Percentiles rank a stretch among this genome's conserved stretches.
Evolutionary conservation across 2,888 invertebrate genomes (phyloP).

Genomic region (Dimorphilus gyrociliatus): DNA sequence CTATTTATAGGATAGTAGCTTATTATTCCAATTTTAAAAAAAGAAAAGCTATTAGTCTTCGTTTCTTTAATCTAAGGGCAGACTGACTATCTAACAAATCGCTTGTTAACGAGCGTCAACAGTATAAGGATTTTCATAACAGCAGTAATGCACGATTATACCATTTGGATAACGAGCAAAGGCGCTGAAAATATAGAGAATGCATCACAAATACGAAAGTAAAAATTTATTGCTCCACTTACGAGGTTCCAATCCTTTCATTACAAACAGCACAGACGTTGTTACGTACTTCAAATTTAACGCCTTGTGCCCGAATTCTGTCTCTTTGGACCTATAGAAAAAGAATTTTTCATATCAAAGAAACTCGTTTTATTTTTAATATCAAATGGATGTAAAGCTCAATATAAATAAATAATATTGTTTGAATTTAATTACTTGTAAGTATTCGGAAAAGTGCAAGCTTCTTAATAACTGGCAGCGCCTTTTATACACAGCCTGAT

Average conservation of each 20-base stretch:
- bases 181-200: slow-evolving; percentile 49
- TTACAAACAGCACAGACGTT: slow-evolving; percentile 79
- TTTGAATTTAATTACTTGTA: slow-evolving; percentile 45
- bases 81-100: too few species aligned
- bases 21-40: too few species aligned
- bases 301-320: too few species aligned
- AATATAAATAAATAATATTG: slow-evolving; percentile 1
- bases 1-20: too few species aligned
- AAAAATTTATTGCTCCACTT: slow-evolving; percentile 7
- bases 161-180: slow-evolving; percentile 81
- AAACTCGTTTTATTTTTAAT: background rate
- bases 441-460: slow-evolving; percentile 63
- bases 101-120: too few species aligned
- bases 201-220: background rate
- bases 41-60: too few species aligned
- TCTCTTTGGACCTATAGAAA: too few species aligned
- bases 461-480: slow-evolving; percentile 61
- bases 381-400: slow-evolving; percentile 4
- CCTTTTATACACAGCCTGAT: slow-evolving; percentile 58
- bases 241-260: slow-evolving; percentile 80
- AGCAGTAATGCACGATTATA: slow-evolving; percentile 79
- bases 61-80: too few species aligned
- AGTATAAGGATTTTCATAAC: slow-evolving; percentile 42
- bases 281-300: too few species aligned
- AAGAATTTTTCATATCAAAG: too few species aligned